Evolutionary conservation across 2,113 vertebrate genomes (phyloP).

Genomic region (Campylomormyrus tamandua): DNA sequence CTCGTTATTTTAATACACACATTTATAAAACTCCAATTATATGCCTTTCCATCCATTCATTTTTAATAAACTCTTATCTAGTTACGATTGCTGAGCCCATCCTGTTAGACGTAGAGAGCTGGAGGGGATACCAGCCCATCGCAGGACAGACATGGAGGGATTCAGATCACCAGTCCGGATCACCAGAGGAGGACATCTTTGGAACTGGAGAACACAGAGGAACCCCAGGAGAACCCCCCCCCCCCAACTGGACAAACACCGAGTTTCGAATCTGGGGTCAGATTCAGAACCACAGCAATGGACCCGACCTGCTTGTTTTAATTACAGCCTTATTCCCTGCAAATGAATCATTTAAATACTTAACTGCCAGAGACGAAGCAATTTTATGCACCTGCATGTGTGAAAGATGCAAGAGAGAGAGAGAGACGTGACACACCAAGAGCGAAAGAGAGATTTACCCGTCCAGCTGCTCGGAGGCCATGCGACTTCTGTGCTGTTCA

Average conservation of each 20-base stretch:
- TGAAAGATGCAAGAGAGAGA: neutral
- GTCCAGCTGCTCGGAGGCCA: neutral
- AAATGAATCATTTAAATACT: neutral
- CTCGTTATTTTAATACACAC: conserved; percentile 8
- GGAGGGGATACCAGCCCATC: neutral
- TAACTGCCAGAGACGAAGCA: neutral
- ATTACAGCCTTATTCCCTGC: neutral
- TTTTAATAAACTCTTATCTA: conserved; percentile 2
- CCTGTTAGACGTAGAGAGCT: neutral
- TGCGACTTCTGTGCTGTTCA: neutral
- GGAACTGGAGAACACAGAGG: neutral
- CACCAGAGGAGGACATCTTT: neutral
- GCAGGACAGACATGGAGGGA: neutral
- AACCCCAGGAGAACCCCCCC: neutral
- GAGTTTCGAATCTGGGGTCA: neutral
- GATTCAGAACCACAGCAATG: neutral
- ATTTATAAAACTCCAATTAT: conserved; percentile 7
- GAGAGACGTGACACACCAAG: neutral
- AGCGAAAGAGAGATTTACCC: neutral
- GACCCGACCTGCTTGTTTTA: neutral
- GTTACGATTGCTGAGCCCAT: neutral
- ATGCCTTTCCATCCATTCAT: conserved; percentile 8
- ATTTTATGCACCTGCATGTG: neutral
- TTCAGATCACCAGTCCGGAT: neutral
- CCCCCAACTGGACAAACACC: neutral